Conservation (phyloP, 2,113 vertebrate genomes). For the Psilopsiagon aymara region DNA sequence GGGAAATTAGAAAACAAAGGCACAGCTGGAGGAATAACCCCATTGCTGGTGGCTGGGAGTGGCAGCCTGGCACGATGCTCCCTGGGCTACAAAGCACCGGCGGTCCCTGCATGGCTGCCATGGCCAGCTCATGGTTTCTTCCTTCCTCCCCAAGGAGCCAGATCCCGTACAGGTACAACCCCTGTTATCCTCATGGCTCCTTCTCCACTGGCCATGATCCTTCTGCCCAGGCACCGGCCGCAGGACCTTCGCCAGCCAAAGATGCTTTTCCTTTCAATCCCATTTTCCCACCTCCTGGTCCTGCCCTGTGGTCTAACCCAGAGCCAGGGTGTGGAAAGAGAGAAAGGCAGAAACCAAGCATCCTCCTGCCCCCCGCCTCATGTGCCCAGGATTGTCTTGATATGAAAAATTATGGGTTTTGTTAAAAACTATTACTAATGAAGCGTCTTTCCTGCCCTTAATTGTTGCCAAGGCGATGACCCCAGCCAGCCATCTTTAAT, state of each 20-base stretch:
- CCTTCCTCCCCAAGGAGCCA: not conserved
- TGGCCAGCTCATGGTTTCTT: not conserved
- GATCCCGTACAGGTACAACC: not conserved
- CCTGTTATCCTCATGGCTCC: rapidly evolving
- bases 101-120: rapidly evolving
- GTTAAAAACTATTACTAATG: slow-evolving; percentile 77
- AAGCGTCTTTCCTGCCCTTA: slow-evolving; percentile 77
- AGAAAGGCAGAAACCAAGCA: not conserved
- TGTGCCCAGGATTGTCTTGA: slow-evolving; percentile 20
- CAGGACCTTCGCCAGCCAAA: not conserved
- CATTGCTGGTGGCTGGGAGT: not conserved
- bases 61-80: not conserved
- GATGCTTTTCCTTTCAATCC: not conserved
- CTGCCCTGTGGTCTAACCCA: not conserved
- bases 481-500: slow-evolving; percentile 83
- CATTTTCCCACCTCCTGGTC: not conserved
- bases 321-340: not conserved
- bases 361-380: not conserved
- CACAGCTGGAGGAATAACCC: slow-evolving; percentile 39
- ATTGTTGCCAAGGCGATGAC: slow-evolving; percentile 87
- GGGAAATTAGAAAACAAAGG: slow-evolving; percentile 41
- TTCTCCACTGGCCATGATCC: rapidly evolving
- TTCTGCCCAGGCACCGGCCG: rapidly evolving
- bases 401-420: slow-evolving; percentile 69
- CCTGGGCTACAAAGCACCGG: rapidly evolving